These are phyloP conservation scores for human (Homo sapiens) DNA, from an alignment of 2,113 vertebrate species.

Conservation along the genomic window DNA sequence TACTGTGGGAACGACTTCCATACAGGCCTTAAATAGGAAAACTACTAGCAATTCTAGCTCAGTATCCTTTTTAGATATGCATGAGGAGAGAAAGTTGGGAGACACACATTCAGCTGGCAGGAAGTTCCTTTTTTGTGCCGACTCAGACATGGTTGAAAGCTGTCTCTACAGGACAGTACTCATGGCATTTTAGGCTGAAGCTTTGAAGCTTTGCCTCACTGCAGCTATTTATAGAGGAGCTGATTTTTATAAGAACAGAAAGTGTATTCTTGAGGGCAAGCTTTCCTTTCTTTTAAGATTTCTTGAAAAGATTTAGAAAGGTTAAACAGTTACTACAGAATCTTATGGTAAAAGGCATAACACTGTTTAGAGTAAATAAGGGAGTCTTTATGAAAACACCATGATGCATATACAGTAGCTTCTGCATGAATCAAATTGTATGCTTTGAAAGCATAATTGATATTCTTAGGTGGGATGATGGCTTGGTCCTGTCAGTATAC, in stretches of 20 bases:
- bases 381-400: slow-evolving; percentile 61
- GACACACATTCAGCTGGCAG: background rate
- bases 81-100: background rate
- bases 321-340: slow-evolving; percentile 61
- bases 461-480: slow-evolving; percentile 46
- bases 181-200: background rate
- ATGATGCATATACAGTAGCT: background rate
- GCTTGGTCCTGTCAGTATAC: background rate
- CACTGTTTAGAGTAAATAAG: slow-evolving; percentile 72
- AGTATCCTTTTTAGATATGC: background rate
- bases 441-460: slow-evolving; percentile 61
- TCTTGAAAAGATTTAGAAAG: slow-evolving; percentile 46
- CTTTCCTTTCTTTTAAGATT: slow-evolving; percentile 39
- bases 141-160: background rate
- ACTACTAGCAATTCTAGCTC: background rate
- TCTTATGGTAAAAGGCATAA: slow-evolving; percentile 60
- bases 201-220: slow-evolving; percentile 11
- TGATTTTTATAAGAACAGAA: slow-evolving; percentile 43
- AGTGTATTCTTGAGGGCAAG: background rate
- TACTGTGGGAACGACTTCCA: background rate
- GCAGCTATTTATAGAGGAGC: background rate
- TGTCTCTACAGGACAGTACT: background rate
- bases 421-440: slow-evolving; percentile 37
- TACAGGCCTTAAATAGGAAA: background rate
- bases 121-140: background rate